These are phyloP conservation scores for Notocelia uddmanniana DNA, from an alignment of 2,888 invertebrate genomes.

Conservation along the genomic window DNA sequence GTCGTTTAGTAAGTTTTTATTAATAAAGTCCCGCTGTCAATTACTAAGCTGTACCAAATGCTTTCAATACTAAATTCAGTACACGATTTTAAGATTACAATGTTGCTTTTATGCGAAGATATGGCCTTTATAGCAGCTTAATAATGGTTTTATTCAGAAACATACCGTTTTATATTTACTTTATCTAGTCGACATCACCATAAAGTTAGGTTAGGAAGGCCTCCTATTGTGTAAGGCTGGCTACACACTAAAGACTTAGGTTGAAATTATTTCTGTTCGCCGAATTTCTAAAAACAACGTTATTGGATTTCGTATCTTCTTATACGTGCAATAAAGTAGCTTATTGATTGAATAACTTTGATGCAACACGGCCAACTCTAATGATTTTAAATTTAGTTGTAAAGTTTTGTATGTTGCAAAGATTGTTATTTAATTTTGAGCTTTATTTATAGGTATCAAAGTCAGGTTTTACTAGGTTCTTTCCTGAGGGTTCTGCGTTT, in stretches of 20 bases:
- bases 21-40: background rate
- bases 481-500: background rate
- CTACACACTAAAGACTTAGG: constrained; percentile 28
- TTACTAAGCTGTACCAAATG: constrained; percentile 18
- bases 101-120: constrained; percentile 37
- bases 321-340: background rate
- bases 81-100: constrained; percentile 42
- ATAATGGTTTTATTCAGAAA: constrained; percentile 50
- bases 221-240: constrained; percentile 45
- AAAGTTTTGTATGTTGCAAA: background rate
- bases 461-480: background rate
- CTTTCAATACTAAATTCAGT: constrained; percentile 38
- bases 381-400: background rate
- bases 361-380: background rate
- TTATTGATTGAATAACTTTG: background rate
- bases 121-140: constrained; percentile 47
- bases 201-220: constrained; percentile 47
- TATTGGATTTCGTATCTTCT: background rate
- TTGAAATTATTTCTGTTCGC: background rate
- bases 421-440: background rate
- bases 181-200: constrained; percentile 46
- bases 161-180: constrained; percentile 47
- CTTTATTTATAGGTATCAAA: background rate
- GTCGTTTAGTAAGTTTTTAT: too few species aligned
- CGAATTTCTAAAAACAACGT: background rate